phyloP scores from a whole-genome alignment of 2,113 vertebrate species.

The Gnathonemus echidnorhynchus region DNA sequence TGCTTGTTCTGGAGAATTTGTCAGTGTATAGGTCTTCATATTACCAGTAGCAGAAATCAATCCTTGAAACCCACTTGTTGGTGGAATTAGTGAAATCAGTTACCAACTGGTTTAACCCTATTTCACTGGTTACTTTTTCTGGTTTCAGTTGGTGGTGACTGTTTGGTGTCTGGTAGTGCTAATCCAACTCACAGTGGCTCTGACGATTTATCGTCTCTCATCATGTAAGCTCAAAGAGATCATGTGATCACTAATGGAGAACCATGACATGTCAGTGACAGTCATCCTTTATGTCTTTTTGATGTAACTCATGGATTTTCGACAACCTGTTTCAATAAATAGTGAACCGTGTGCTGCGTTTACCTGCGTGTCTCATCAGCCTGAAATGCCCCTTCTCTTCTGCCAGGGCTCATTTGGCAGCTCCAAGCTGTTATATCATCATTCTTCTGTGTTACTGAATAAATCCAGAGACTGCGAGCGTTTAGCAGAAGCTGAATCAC shows the following conservation, averaged over 20 bases:
- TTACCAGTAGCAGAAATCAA: neutral
- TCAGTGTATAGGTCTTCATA: neutral
- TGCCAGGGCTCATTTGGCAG: neutral
- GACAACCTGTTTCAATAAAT: neutral
- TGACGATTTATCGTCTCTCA: neutral
- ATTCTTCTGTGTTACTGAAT: neutral
- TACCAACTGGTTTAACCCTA: neutral
- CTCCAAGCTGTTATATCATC: neutral
- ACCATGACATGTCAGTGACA: neutral
- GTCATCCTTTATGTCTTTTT: neutral
- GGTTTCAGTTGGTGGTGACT: neutral
- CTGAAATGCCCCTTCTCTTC: neutral
- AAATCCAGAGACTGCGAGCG: neutral
- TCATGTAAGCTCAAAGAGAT: neutral
- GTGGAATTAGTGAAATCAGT: neutral
- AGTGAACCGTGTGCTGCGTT: neutral
- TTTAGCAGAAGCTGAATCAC: neutral
- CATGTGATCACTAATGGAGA: neutral
- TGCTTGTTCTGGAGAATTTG: neutral
- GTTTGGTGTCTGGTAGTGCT: neutral
- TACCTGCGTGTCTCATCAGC: neutral
- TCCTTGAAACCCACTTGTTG: neutral
- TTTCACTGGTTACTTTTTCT: neutral
- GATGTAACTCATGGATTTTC: neutral
- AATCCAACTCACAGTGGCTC: neutral